Percentiles rank a stretch among this genome's conserved stretches.
Evolutionary conservation across 2,113 vertebrate genomes (phyloP).

Genomic region (Anoplopoma fimbria): DNA sequence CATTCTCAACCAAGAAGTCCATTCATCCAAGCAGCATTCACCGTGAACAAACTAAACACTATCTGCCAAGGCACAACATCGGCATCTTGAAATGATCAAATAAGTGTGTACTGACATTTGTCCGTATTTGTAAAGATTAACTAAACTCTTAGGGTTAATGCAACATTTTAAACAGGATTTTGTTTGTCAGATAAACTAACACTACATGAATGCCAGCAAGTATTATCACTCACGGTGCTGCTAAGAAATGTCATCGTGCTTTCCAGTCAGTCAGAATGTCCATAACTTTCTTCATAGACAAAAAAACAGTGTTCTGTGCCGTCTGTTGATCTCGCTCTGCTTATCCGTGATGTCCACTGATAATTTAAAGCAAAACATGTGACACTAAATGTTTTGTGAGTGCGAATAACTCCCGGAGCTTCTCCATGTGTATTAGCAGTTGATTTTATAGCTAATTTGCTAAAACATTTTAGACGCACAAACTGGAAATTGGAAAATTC

Average conservation of each 20-base stretch:
- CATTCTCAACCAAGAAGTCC: conserved; percentile 9
- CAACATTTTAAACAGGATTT: conserved; percentile 11
- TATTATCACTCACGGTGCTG: conserved; percentile 68
- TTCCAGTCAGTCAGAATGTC: conserved; percentile 28
- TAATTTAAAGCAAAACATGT: conserved; percentile 22
- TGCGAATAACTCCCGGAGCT: conserved; percentile 38
- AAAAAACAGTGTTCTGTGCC: conserved; percentile 1
- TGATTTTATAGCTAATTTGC: conserved; percentile 43
- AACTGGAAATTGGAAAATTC: conserved; percentile 33
- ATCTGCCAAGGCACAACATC: conserved; percentile 22
- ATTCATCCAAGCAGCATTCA: neutral
- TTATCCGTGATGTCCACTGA: conserved; percentile 32
- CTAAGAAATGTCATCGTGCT: conserved; percentile 39
- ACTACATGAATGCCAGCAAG: conserved; percentile 73
- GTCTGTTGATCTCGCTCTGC: conserved; percentile 25
- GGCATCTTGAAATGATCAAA: neutral
- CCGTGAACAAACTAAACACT: conserved; percentile 28
- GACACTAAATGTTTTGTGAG: conserved; percentile 55
- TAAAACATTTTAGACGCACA: conserved; percentile 20
- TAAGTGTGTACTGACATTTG: conserved; percentile 1
- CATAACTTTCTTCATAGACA: conserved; percentile 8
- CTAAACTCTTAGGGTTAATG: conserved; percentile 2
- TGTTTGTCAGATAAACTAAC: conserved; percentile 38
- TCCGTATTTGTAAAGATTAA: conserved; percentile 4
- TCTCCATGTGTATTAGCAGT: conserved; percentile 55